phyloP scores from a whole-genome alignment of 2,888 invertebrate species.

The Ennomos erosarius region DNA sequence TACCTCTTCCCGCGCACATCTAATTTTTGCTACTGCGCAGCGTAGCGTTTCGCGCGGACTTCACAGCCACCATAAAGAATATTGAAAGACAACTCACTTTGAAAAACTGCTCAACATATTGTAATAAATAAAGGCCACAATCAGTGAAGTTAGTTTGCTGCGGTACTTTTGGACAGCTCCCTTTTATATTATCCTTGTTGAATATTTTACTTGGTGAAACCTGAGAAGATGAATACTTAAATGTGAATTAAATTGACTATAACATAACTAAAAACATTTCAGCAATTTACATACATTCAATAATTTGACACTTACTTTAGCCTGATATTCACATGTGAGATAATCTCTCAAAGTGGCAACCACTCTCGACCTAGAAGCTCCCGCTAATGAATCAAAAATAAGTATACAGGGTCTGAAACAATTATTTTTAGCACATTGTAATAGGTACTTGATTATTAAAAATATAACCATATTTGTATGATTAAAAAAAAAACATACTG shows the following conservation, averaged over 20 bases:
- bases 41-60: too few relatives aligned
- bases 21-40: too few relatives aligned
- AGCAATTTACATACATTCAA: background rate
- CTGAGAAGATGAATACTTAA: constrained; percentile 54
- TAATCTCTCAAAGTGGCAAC: constrained; percentile 96
- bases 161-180: constrained; percentile 96
- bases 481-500: constrained; percentile 79
- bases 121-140: constrained; percentile 97
- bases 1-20: too few relatives aligned
- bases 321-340: constrained; percentile 93
- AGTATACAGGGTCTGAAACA: constrained; percentile 94
- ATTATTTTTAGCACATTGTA: constrained; percentile 1
- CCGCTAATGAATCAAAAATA: constrained; percentile 97
- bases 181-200: constrained; percentile 93
- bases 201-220: constrained; percentile 88
- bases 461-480: too few relatives aligned
- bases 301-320: constrained; percentile 81
- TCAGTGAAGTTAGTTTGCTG: constrained; percentile 99
- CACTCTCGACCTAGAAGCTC: constrained; percentile 92
- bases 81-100: constrained; percentile 79
- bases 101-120: constrained; percentile 98
- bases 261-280: background rate
- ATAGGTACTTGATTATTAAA: too few relatives aligned
- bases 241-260: constrained; percentile 10
- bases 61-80: background rate